phyloP scores from a whole-genome alignment of 2,888 invertebrate genomes.

The Dorcus hopei region DNA sequence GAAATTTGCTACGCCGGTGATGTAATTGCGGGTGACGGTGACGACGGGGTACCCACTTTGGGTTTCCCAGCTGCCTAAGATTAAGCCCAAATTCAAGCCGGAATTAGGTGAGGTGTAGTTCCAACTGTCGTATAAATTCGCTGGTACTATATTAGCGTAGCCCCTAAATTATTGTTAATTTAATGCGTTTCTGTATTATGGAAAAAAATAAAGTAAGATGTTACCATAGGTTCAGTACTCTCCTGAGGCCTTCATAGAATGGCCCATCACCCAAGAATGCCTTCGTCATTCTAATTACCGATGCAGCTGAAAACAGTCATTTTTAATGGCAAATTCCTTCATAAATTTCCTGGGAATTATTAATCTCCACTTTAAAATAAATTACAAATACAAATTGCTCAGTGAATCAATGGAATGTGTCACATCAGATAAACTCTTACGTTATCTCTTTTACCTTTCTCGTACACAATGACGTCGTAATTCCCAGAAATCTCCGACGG shows the following conservation, averaged over 20 bases:
- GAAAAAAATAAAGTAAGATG: too few relatives aligned
- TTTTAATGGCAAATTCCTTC: too few relatives aligned
- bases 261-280: conserved; percentile 1
- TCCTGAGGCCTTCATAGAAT: not conserved
- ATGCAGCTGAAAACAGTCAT: conserved; percentile 6
- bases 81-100: not conserved
- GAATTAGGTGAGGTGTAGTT: not conserved
- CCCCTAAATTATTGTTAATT: conserved; percentile 1
- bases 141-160: conserved; percentile 2
- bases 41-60: conserved; percentile 16
- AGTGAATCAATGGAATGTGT: too few relatives aligned
- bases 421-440: too few relatives aligned
- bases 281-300: conserved; percentile 10
- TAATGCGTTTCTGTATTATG: not conserved
- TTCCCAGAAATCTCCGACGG: conserved; percentile 53
- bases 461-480: conserved; percentile 60
- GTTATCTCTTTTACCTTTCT: conserved; percentile 52
- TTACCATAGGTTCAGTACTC: conserved; percentile 4
- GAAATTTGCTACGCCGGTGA: not conserved
- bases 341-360: too few relatives aligned
- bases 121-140: conserved; percentile 4
- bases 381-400: too few relatives aligned
- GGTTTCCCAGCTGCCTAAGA: conserved; percentile 6
- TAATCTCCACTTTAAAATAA: too few relatives aligned
- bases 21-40: not conserved